Conservation (phyloP, 2,113 vertebrate species). For the Gavialis gangeticus region DNA sequence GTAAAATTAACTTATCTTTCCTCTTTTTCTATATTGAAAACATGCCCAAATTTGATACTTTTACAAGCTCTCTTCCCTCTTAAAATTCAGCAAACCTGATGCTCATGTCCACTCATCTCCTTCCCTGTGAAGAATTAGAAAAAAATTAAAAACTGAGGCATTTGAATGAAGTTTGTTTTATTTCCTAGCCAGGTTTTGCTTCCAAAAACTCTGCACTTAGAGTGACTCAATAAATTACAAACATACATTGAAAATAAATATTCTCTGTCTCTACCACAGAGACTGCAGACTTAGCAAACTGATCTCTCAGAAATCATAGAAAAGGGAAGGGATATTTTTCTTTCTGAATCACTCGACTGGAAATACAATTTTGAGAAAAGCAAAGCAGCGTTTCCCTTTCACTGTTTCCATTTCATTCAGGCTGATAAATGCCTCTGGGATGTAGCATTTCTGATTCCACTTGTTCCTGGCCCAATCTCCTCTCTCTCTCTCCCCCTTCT, state of each 20-base stretch:
- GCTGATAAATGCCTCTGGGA: constrained; percentile 65
- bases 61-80: constrained; percentile 15
- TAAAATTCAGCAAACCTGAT: constrained; percentile 46
- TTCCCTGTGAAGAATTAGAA: constrained; percentile 67
- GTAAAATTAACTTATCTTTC: constrained; percentile 61
- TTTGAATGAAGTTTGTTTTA: constrained; percentile 66
- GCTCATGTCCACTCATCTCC: constrained; percentile 35
- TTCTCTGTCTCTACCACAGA: constrained; percentile 44
- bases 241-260: constrained; percentile 59
- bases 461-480: constrained; percentile 12
- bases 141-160: constrained; percentile 59
- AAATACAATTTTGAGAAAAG: constrained; percentile 77
- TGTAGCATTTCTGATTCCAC: constrained; percentile 49
- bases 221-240: constrained; percentile 63
- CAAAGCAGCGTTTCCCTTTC: constrained; percentile 66
- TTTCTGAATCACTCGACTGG: constrained; percentile 57
- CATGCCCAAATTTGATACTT: constrained; percentile 27
- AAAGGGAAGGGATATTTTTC: constrained; percentile 53
- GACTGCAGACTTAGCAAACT: constrained; percentile 61
- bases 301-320: constrained; percentile 64
- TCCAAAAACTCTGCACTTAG: constrained; percentile 59
- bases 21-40: constrained; percentile 50
- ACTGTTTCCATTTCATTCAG: constrained; percentile 68
- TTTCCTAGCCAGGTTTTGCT: constrained; percentile 59
- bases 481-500: background rate